Conservation (phyloP, 2,113 vertebrate species). For the Lontra canadensis region DNA sequence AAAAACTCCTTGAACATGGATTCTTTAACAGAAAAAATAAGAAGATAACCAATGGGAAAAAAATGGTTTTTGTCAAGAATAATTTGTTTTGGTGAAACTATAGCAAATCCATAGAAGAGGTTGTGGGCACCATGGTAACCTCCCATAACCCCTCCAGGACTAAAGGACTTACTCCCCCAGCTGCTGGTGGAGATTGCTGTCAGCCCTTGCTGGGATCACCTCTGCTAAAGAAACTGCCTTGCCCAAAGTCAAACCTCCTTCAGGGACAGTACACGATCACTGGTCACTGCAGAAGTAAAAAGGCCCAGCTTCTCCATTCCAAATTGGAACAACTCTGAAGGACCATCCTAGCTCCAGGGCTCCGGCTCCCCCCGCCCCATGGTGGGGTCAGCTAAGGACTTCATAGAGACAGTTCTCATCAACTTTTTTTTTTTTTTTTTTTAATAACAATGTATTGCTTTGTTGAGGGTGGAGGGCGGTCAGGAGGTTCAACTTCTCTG, state of each 20-base stretch:
- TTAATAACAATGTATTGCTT: neutral
- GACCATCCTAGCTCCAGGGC: neutral
- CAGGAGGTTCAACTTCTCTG: neutral
- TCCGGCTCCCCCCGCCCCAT: too few species aligned
- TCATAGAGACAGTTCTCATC: neutral
- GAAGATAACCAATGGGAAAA: neutral
- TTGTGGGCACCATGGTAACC: neutral
- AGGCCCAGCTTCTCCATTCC: neutral
- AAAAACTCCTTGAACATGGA: neutral
- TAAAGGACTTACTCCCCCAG: neutral
- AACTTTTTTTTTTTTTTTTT: neutral
- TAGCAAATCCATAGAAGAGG: neutral
- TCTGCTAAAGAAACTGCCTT: neutral
- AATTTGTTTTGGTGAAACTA: neutral
- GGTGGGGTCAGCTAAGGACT: neutral
- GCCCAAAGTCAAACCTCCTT: neutral
- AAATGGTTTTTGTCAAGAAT: neutral
- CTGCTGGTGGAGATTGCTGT: rapidly evolving
- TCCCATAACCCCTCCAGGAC: neutral
- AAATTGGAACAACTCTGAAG: neutral
- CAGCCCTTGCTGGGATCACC: neutral
- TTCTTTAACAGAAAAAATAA: neutral
- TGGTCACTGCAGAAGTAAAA: neutral
- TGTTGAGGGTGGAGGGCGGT: neutral
- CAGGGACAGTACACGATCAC: rapidly evolving